Base-by-base conservation (phyloP, 2,113 vertebrate genomes). In the Tautogolabrus adspersus region DNA sequence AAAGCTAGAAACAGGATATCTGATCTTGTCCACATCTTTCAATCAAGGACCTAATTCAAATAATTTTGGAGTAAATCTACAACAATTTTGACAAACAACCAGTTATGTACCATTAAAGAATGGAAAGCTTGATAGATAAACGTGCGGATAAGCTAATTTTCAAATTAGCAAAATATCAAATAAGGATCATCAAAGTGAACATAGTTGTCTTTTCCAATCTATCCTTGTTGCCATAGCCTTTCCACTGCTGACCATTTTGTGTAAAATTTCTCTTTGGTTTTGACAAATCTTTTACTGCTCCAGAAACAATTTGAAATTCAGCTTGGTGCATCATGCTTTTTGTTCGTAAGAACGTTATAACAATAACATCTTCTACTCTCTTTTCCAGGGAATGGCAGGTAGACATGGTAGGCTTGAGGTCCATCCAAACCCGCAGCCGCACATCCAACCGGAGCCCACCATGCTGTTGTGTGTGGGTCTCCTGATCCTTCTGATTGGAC, bases 321-420 rank as follows among this genome's bases (percentile, higher is more conserved):
- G 13, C 49, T 26, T 40, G 12, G n/a, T 44, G 18, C 47, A 18
- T 19, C 18, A 18, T 49, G 19, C 2, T 73, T 19, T 30, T 11
- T 63, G 9, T 46, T 18, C 23, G 7, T 62, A 42, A n/a, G 23
- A 52, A 3, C 8, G 1, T 21, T 10, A 9, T n/a, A 1, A 10
- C 19, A 8, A 9, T 21, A 71, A 59, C 26, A 12, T 7, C 5
- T 63, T 16, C 77, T 5, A 64, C 23, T 49, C 3, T 49, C 22
- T 22, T 18, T 83, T 60, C 76, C 89, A 97, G 97, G 87, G 89
- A 22, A 76, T 88, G 66, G 84, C 86, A 72, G 93, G 77, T 63
- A 71, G 93, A 85, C 87, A 75, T 6, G 87, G 89, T 30, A 90
- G 52, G 5, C 75, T 66, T 0, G 92, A 80, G 0, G 80, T 89